Evolutionary conservation across 1,140 invertebrate genomes (phyloP), one percentile per base, ranked within the genome.

Genomic region (Lepidotrigona ventralis): DNA sequence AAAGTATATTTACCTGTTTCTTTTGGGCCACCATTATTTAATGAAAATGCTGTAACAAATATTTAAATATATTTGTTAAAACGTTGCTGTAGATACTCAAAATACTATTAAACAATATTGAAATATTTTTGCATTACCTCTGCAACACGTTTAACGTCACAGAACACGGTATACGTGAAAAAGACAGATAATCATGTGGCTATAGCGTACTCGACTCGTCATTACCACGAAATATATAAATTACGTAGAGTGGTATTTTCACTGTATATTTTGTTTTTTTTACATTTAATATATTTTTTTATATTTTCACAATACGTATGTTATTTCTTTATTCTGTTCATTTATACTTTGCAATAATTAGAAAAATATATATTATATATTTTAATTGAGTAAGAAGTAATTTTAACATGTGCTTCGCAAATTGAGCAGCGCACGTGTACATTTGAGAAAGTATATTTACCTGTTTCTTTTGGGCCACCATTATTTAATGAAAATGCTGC

Each of bases 401-500:
- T 9, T 19, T 84, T 53, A 71, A 66, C 60, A 73, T 26, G 56
- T 54, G 39, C 53, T 75, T 46, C 29, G 12, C 29, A 69, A 74
- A 76, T 54, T 68, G 11, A 73, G 76, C 29, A 21, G 60, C 86
- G 64, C 90, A 92, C 91, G 90, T 92, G 90, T 91, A 88, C 66
- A 72, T 58, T 29, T 11, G 5, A 21, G 73, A 76, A 77, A 64
- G 60, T 77, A 89, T 75, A 89, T 89, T 93, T 95, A 96, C 96
- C 95, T 96, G 95, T 94, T 97, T 97, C 94, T 97, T 97, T 92
- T 95, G 95, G 46, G 96, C 96, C 90, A 96, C 96, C 96, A 97
- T 97, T 73, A 79, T 66, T 85, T 86, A 72, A 58, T 23, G 54
- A 26, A 64, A 73, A 17, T 26, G n/a, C 74, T 85, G 26, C 23